Conservation (phyloP, 2,113 vertebrate species). For the Tetrax tetrax region DNA sequence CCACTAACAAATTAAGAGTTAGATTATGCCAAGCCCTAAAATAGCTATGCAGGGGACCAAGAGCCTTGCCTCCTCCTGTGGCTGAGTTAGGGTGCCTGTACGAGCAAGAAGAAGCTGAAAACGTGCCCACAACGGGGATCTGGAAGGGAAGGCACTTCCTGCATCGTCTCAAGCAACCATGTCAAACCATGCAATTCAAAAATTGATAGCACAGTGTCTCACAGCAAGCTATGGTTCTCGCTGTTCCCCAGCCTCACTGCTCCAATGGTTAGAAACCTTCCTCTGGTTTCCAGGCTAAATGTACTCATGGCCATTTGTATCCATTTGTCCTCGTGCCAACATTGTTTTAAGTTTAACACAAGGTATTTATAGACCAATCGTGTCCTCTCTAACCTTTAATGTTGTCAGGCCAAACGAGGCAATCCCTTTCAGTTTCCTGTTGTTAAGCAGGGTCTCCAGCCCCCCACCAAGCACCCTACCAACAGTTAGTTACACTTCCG, state of each 20-base stretch:
- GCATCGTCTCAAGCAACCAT: background rate
- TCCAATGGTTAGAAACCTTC: background rate
- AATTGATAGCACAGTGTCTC: background rate
- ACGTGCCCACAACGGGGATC: rapidly evolving
- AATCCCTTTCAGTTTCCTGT: background rate
- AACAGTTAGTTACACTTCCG: background rate
- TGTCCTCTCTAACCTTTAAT: constrained; percentile 30
- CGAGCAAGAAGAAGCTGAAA: background rate
- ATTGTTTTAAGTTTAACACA: constrained; percentile 56
- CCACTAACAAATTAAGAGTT: background rate
- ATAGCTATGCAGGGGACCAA: background rate
- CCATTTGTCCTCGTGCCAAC: constrained; percentile 60
- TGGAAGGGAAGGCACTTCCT: background rate
- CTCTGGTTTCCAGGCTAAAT: constrained; percentile 12
- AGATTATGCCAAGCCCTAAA: background rate
- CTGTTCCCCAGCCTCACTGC: background rate
- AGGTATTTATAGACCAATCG: constrained; percentile 44
- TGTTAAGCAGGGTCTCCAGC: background rate
- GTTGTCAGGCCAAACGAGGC: constrained; percentile 4
- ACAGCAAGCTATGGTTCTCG: background rate
- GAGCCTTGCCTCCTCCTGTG: background rate
- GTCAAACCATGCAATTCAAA: background rate
- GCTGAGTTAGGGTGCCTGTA: background rate
- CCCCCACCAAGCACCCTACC: background rate
- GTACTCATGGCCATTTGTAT: constrained; percentile 38